Evolutionary conservation across 1,140 invertebrate species (phyloP), one percentile per base, ranked within the genome.

Genomic region (Hylyphantes graminicola): DNA sequence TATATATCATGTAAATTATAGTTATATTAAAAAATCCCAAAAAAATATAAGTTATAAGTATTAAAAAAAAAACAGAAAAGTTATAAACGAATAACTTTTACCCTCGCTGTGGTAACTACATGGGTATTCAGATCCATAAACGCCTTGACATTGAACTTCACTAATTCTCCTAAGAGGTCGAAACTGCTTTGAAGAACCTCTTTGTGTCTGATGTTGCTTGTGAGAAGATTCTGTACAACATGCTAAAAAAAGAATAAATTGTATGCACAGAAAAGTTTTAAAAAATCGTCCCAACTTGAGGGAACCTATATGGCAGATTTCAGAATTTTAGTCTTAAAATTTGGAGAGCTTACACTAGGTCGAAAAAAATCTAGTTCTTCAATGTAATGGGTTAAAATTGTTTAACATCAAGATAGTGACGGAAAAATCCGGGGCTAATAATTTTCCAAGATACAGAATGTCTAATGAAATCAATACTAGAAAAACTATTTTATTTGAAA

Each of bases 111-210:
- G 73, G 87, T 88, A 65, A 87, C 85, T 2, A 91, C 86, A 19
- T 89, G 88, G 50, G 86, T 83, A 80, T 91, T 89, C 83, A 91
- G 88, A 13, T 88, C 87, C 83, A 88, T 88, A 87, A 91, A 91
- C n/a, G 90, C 90, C 59, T 89, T 89, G 70, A 89, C 87, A 87
- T 91, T 91, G 84, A 91, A 91, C 87, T 91, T 91, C 80, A 91
- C 87, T 50, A 91, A 87, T 87, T 91, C 91, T 70, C 90, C 91
- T 11, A 91, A 87, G 73, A 91, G 87, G 84, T 91, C 91, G 88
- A 91, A 91, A 82, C 90, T 91, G 86, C 90, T 91, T 87, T 91
- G 91, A 53, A 90, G 87, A 63, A 91, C 90, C 87, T 91, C 91
- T 80, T 90, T 91, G 76, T 90, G 90, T 70, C 89, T 85, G n/a